phyloP scores from a whole-genome alignment of 2,113 vertebrate genomes.

The Micronycteris hirsuta region DNA sequence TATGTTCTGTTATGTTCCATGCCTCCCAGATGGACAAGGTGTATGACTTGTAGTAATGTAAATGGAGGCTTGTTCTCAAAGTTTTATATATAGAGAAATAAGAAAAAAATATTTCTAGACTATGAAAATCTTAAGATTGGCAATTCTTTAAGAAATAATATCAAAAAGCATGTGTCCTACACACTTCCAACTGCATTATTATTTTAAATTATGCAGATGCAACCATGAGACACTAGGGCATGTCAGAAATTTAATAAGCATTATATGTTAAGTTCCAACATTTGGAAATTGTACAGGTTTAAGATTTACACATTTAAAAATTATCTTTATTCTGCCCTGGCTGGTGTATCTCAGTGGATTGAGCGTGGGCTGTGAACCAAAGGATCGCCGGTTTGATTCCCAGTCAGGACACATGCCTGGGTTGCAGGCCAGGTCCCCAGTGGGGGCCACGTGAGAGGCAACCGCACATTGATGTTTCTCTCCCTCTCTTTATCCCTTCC shows the following conservation, averaged over 20 bases:
- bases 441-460: too few species aligned
- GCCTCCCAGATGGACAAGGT: constrained; percentile 24
- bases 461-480: too few species aligned
- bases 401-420: too few species aligned
- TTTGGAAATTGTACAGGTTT: background rate
- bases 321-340: background rate
- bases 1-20: constrained; percentile 23
- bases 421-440: too few species aligned
- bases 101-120: background rate
- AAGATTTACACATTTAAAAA: background rate
- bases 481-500: too few species aligned
- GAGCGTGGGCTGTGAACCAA: too few species aligned
- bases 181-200: background rate
- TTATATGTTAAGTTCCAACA: background rate
- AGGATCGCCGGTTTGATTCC: too few species aligned
- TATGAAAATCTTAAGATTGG: background rate
- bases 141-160: constrained; percentile 1
- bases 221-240: background rate
- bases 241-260: background rate
- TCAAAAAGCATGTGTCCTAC: background rate
- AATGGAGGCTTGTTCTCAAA: background rate
- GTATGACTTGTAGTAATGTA: background rate
- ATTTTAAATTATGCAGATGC: constrained; percentile 10
- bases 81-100: constrained; percentile 20
- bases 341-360: too few species aligned